Base-by-base conservation (phyloP, 2,113 vertebrate genomes). In the Tetrao urogallus region DNA sequence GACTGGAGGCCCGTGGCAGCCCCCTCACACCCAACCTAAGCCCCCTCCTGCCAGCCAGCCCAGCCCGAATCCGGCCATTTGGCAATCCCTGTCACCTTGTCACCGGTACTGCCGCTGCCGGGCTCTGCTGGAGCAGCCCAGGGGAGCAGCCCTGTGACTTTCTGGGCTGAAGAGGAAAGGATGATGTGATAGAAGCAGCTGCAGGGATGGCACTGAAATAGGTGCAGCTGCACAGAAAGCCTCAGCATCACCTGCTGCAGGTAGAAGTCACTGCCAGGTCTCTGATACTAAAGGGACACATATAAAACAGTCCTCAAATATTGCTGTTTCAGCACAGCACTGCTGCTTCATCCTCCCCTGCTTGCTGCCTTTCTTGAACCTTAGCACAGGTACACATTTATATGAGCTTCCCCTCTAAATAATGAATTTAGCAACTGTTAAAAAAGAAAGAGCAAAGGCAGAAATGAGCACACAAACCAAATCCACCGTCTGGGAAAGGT, bases 1-100 rank as follows among this genome's bases (percentile, higher is more conserved):
- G 38, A 18, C 5, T 4, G 5, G 19, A 28, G 40, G 25, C 27
- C 32, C 48, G 24, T 50, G n/a, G 69, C 73, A 66, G 72, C 76
- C 77, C 40, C 40, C 36, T 50, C 50, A 6, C 4, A 0, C 40
- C 0, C 6, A 47, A 64, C 28, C 28, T 72, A 42, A 91, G n/a
- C 28, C 54, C 24, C 6, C 32, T n/a, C 18, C 56, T 1, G 4
- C 67, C 9, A 7, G 43, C 12, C 40, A 86, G 38, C 30, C 47
- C 56, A 9, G n/a, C 27, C 42, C 40, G 54, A 15, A 76, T 54
- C 63, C 14, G 9, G 36, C 36, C 54, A 18, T 13, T 38, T 38
- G 27, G 13, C 48, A 64, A 34, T 6, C 21, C 32, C 24, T 63
- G 19, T 19, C 38, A 1, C 38, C 45, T 13, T 0, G 36, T 30